These are phyloP conservation scores for Morinoia aosen DNA, from an alignment of 2,888 invertebrate genomes.

Conservation along the genomic window DNA sequence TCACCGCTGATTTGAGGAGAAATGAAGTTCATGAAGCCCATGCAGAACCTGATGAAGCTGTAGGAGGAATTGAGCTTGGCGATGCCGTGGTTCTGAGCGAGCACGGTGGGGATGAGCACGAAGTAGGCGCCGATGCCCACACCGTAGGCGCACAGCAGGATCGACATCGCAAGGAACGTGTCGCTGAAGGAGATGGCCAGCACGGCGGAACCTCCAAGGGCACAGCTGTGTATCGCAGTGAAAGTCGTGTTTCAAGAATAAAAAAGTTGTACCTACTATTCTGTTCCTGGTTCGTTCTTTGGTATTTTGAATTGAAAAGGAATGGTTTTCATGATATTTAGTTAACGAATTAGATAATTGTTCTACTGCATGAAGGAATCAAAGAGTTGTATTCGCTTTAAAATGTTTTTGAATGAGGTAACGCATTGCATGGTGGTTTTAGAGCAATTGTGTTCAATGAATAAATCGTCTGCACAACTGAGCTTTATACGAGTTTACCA, in stretches of 20 bases:
- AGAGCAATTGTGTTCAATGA: neutral
- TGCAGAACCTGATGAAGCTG: constrained; percentile 83
- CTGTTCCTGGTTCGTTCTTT: no score
- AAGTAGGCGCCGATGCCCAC: constrained; percentile 84
- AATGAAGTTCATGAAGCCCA: constrained; percentile 74
- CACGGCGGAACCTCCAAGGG: constrained; percentile 80
- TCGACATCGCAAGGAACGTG: constrained; percentile 79
- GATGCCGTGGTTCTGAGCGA: constrained; percentile 82
- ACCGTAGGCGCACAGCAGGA: constrained; percentile 80
- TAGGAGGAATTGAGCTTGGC: constrained; percentile 83
- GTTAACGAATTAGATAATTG: no score
- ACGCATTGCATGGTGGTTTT: neutral
- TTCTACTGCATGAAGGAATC: no score
- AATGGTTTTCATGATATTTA: no score
- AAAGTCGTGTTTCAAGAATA: neutral
- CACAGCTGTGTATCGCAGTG: constrained; percentile 73
- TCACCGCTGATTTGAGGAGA: constrained; percentile 66
- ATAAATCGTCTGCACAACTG: neutral
- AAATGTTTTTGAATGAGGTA: no score
- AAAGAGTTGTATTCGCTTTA: no score
- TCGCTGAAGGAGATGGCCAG: constrained; percentile 79
- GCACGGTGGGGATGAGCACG: constrained; percentile 80
- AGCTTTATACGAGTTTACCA: neutral
- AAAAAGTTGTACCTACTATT: neutral
- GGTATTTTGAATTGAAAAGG: no score